Base-by-base conservation (phyloP, 2,888 invertebrate species). In the Cheilosia grossa region DNA sequence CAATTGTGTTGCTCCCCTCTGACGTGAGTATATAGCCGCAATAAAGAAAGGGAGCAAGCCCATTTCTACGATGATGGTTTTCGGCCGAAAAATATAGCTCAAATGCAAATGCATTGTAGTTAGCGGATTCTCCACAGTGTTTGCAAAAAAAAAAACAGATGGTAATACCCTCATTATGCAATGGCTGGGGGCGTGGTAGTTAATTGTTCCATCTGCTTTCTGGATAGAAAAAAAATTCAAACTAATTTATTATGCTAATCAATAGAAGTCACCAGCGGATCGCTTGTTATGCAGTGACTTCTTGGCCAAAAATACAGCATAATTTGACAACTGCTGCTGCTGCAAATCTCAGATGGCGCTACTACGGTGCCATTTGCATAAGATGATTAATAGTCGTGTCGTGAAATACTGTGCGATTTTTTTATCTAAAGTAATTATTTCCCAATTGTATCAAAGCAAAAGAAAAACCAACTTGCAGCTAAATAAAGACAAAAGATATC, bases 371-470 rank as follows among this genome's bases (percentile, higher is more conserved):
- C 19, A 81, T 85, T 85, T 85, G 81, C 85, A 85, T 85, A 81
- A 85, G 70, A 85, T 81, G 80, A 85, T 85, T 85, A 77, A 85
- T 85, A 81, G 77, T 81, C 33, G 24, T 53, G 37, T 51, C 51
- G 53, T 73, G 64, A 73, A 83, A 40, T 37, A 80, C 13, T 74
- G 49, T 80, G 82, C 75, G 33, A 75, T 59, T 64, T 24, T 75
- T 33, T 51, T 74, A 64, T 74, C 66, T 47, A 79, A 75, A 70
- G 74, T 75, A 75, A 77, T 72, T 81, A 77, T 85, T 85, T 59
- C 72, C 67, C 66, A 85, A 85, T 85, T 85, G 69, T 51, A 82
- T 82, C 56, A 24, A 49, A 1, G 30, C 27, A 27, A 21, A 33
- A 17, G 47, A 44, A 53, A 44, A 64, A 21, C 27, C 27, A 27